A percentile compares a stretch with the other conserved stretches of the same genome.
These are phyloP conservation scores for Camponotus floridanus DNA, from an alignment of 1,140 invertebrate species.

Conservation along the genomic window DNA sequence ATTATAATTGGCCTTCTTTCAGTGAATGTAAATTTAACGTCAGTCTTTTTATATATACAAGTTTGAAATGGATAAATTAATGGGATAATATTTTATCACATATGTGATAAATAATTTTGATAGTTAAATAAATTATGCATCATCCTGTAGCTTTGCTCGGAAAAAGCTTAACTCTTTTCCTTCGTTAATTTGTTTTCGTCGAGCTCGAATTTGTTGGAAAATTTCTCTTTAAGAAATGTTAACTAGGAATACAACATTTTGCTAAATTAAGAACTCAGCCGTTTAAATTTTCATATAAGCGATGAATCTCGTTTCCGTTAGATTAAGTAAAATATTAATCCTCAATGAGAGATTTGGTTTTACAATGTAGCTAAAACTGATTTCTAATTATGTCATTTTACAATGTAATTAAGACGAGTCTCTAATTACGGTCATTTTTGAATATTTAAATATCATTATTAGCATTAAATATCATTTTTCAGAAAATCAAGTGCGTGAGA, in stretches of 20 bases:
- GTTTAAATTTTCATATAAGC: conserved; percentile 42
- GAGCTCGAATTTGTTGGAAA: neutral
- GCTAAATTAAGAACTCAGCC: conserved; percentile 31
- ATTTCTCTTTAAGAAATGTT: conserved; percentile 6
- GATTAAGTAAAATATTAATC: neutral
- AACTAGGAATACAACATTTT: neutral
- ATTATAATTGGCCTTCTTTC: neutral
- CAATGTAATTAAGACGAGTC: neutral
- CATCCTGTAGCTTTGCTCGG: neutral
- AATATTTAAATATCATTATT: neutral
- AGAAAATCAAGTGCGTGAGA: neutral
- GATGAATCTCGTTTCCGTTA: neutral
- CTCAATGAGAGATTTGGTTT: neutral
- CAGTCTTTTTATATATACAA: neutral
- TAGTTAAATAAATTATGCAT: conserved; percentile 15
- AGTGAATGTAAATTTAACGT: neutral
- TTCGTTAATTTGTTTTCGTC: conserved; percentile 37
- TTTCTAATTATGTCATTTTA: neutral
- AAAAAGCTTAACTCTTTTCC: neutral
- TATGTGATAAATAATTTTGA: neutral
- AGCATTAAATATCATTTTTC: no score
- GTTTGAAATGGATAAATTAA: no score
- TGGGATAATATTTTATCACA: neutral
- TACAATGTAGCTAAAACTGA: neutral
- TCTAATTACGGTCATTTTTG: neutral